Evolutionary conservation across 2,113 vertebrate genomes (phyloP).

Genomic region (Odocoileus hemionus): DNA sequence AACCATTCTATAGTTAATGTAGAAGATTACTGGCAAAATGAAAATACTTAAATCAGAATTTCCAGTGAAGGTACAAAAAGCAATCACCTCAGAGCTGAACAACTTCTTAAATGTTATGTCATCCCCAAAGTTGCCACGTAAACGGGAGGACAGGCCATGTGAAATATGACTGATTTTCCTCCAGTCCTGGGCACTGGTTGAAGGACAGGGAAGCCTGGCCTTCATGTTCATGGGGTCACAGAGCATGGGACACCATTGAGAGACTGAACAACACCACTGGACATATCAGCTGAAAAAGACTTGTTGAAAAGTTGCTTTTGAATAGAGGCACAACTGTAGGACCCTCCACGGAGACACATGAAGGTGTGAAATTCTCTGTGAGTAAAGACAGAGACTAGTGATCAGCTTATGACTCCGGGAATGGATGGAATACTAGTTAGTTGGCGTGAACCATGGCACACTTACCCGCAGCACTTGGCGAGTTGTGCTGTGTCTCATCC

Average conservation of each 20-base stretch:
- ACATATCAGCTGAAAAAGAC: not conserved
- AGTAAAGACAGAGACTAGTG: not conserved
- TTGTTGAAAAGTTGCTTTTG: not conserved
- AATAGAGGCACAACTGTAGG: not conserved
- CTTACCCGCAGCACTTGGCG: not conserved
- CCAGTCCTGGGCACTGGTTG: not conserved
- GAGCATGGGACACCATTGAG: not conserved
- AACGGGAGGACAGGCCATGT: fast-evolving
- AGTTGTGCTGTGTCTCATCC: not conserved
- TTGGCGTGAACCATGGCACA: not conserved
- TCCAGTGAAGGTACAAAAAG: not conserved
- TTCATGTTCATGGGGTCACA: not conserved
- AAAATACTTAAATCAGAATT: not conserved
- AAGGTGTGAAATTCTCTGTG: fast-evolving
- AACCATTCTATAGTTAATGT: not conserved
- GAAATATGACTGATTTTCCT: not conserved
- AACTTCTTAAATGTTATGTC: not conserved
- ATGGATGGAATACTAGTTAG: too few relatives aligned
- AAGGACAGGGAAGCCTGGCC: not conserved
- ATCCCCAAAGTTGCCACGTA: fast-evolving
- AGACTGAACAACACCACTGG: not conserved
- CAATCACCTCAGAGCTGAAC: not conserved
- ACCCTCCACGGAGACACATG: fast-evolving
- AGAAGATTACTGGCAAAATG: not conserved
- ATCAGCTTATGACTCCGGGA: not conserved